Evolutionary conservation across 2,888 invertebrate species (phyloP).

Genomic region (Chrysotoxum bicinctum): DNA sequence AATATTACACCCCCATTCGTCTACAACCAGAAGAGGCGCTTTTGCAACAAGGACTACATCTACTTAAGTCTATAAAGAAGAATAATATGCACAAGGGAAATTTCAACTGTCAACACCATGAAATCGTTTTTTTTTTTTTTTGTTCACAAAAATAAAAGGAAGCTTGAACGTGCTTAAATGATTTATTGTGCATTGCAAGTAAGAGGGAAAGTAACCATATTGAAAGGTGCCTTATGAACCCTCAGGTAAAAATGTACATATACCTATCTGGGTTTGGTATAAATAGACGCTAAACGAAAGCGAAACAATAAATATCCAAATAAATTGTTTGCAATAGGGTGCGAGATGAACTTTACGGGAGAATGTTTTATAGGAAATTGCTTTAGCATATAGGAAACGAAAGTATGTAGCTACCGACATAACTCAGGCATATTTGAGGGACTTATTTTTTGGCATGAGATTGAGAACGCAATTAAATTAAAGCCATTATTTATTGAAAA

Average conservation of each 20-base stretch:
- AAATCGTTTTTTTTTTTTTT: slow-evolving; percentile 37
- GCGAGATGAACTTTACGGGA: not conserved
- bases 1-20: not conserved
- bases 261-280: not conserved
- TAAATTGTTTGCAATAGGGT: slow-evolving; percentile 24
- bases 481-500: too few relatives aligned
- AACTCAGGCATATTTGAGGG: not conserved
- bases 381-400: not conserved
- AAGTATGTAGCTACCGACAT: not conserved
- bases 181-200: slow-evolving; percentile 15
- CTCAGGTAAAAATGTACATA: not conserved
- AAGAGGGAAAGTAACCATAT: slow-evolving; percentile 27
- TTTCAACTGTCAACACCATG: slow-evolving; percentile 18
- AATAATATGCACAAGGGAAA: slow-evolving; percentile 30
- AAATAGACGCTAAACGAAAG: not conserved
- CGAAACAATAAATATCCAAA: slow-evolving; percentile 22
- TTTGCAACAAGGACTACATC: not conserved
- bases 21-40: not conserved
- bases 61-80: slow-evolving; percentile 9
- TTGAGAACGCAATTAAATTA: too few relatives aligned
- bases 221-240: slow-evolving; percentile 20
- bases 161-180: slow-evolving; percentile 32
- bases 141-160: slow-evolving; percentile 18
- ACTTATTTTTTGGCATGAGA: not conserved
- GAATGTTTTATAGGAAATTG: slow-evolving; percentile 2